Evolutionary conservation across 1,140 invertebrate species (phyloP), one percentile per base, ranked within the genome.

Genomic region (Procambarus virginalis): DNA sequence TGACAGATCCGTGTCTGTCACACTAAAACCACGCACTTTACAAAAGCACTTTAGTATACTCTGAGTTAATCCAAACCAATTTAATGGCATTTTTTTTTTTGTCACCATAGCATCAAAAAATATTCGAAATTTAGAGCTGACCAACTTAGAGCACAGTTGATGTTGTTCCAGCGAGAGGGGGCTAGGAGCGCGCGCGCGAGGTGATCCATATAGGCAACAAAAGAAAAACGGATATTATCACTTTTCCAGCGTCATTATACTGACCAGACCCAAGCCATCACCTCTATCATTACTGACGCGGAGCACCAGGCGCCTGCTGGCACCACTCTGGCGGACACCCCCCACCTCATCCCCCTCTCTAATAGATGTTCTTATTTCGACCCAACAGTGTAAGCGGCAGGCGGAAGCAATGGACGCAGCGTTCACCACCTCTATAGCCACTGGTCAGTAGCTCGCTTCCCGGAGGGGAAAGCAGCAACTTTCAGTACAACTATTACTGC

Each of bases 271-370:
- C 12, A 55, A 12, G 8, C 12, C 80, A 20, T 55, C 51, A 55
- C 80, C 51, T 48, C 51, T 55, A 55, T 55, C 10, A 82, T 5
- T 49, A n/a, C 51, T 3, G 12, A 22, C 8, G 51, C 12, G 20
- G 58, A n/a, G 80, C 48, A 20, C 60, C 80, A 68, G 80, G 80
- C 60, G 45, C 20, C 58, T 20, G 58, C 58, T 64, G 60, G 58
- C 80, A 82, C 80, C 22, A 45, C n/a, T 64, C 14, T 49, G 60
- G n/a, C 51, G 55, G 60, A 14, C 9, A 68, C 22, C 22, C 75
- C 75, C 46, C n/a, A 55, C 10, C 34, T 22, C 79, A 9, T 6
- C 51, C 51, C 55, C 79, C 9, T 34, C 49, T n/a, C 4, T 17
- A 45, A 55, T 12, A 58, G 78, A 2, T 34, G 68, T 34, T 73